Evolutionary conservation across 2,888 invertebrate genomes (phyloP).

Genomic region (Standfussiana lucernea): DNA sequence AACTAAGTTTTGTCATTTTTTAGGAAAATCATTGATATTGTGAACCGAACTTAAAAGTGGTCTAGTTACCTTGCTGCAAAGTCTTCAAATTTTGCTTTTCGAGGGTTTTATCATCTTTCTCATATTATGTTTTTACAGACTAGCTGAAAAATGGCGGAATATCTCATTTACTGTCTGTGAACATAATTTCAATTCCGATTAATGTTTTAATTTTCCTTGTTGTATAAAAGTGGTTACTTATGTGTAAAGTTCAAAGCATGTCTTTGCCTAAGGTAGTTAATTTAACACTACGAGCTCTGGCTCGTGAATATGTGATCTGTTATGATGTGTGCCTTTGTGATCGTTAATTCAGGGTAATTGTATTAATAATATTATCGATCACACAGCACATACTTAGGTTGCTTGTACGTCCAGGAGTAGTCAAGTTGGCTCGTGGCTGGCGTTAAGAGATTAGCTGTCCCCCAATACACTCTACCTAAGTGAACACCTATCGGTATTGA

Average conservation of each 20-base stretch:
- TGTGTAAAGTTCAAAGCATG: not conserved
- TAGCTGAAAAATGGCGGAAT: not conserved
- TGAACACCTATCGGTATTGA: slow-evolving; percentile 19
- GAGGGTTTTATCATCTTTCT: not conserved
- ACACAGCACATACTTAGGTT: not conserved
- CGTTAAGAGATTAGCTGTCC: slow-evolving; percentile 40
- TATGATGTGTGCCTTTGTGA: no score
- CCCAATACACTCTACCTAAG: slow-evolving; percentile 38
- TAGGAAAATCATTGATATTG: not conserved
- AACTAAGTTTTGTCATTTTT: no score
- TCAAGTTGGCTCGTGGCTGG: not conserved
- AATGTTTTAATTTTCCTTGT: not conserved
- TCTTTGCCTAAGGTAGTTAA: not conserved
- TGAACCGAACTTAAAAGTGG: not conserved
- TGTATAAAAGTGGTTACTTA: not conserved
- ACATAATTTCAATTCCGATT: not conserved
- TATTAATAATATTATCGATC: no score
- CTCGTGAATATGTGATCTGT: no score
- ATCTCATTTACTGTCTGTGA: not conserved
- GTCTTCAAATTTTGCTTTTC: not conserved
- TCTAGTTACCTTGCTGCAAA: not conserved
- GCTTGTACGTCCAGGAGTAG: not conserved
- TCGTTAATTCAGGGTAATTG: no score
- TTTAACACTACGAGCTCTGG: no score
- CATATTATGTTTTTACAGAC: not conserved